Conservation (phyloP, 1,140 invertebrate genomes). For the Drosophila littoralis region DNA sequence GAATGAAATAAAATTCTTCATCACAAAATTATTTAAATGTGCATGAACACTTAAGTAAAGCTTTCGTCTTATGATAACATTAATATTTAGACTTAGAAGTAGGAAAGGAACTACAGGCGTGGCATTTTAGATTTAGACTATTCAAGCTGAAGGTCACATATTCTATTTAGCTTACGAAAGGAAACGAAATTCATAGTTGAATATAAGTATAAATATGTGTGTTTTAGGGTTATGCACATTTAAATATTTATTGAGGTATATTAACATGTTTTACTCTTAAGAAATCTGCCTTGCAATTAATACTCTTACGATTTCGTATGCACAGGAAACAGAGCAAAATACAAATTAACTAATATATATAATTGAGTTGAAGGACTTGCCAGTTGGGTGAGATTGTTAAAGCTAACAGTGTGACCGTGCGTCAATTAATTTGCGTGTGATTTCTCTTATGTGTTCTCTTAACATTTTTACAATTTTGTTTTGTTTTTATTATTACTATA, state of each 20-base stretch:
- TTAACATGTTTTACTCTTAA: background rate
- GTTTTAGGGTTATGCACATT: slow-evolving; percentile 19
- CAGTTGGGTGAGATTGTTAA: slow-evolving; percentile 11
- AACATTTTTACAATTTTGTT: slow-evolving; percentile 12
- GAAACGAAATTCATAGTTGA: slow-evolving; percentile 13
- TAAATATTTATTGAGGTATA: slow-evolving; percentile 30
- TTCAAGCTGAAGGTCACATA: background rate
- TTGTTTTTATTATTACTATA: slow-evolving; percentile 9
- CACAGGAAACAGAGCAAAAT: slow-evolving; percentile 2
- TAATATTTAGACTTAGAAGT: no score
- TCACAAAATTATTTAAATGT: slow-evolving; percentile 17
- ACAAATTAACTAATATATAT: background rate
- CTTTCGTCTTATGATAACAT: no score
- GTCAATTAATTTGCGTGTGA: slow-evolving; percentile 7
- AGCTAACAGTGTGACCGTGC: slow-evolving; percentile 40
- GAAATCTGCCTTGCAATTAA: slow-evolving; percentile 13
- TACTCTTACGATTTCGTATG: slow-evolving; percentile 3
- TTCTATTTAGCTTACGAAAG: background rate
- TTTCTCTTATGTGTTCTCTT: slow-evolving; percentile 8
- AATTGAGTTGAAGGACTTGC: slow-evolving; percentile 10
- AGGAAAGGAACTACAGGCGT: background rate
- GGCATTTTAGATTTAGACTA: background rate
- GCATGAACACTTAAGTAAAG: slow-evolving; percentile 11
- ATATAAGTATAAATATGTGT: background rate
- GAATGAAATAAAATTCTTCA: slow-evolving; percentile 8